Percentiles rank a stretch among this genome's conserved stretches.
Conservation (phyloP, 2,888 invertebrate species). For the Aromia moschata region DNA sequence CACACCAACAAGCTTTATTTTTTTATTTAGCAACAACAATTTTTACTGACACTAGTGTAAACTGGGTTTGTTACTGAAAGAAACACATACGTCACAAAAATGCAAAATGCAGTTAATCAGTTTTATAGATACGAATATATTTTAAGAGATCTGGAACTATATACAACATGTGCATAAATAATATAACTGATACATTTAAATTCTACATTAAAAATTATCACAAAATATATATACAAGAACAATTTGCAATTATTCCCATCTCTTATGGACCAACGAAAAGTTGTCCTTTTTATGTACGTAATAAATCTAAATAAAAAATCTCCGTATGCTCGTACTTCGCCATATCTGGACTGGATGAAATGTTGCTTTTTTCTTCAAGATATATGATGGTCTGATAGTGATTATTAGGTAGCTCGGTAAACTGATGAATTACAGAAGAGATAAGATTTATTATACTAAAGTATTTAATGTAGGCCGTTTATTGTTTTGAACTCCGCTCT, state of each 20-base stretch:
- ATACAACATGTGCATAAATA: no score
- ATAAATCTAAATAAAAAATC: slow-evolving; percentile 16
- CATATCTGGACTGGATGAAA: slow-evolving; percentile 15
- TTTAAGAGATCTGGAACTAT: no score
- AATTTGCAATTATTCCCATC: background rate
- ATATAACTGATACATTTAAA: no score
- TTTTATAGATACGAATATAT: no score
- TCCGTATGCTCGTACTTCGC: background rate
- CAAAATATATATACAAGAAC: no score
- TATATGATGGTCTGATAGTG: slow-evolving; percentile 15
- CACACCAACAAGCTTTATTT: no score
- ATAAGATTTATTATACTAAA: slow-evolving; percentile 25
- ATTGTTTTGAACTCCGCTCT: background rate
- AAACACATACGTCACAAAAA: no score
- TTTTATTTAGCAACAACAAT: no score
- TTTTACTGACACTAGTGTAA: no score
- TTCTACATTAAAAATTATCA: no score
- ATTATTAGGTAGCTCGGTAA: slow-evolving; percentile 23
- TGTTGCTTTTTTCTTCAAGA: slow-evolving; percentile 9
- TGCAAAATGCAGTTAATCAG: no score
- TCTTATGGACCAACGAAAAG: background rate
- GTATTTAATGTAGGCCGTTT: slow-evolving; percentile 21
- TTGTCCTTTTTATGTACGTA: background rate
- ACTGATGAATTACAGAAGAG: slow-evolving; percentile 7
- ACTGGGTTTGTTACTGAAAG: no score